Percentiles rank a stretch among this genome's conserved stretches.
phyloP scores from a whole-genome alignment of 2,797 vertebrate genomes.

The Periparus ater region DNA sequence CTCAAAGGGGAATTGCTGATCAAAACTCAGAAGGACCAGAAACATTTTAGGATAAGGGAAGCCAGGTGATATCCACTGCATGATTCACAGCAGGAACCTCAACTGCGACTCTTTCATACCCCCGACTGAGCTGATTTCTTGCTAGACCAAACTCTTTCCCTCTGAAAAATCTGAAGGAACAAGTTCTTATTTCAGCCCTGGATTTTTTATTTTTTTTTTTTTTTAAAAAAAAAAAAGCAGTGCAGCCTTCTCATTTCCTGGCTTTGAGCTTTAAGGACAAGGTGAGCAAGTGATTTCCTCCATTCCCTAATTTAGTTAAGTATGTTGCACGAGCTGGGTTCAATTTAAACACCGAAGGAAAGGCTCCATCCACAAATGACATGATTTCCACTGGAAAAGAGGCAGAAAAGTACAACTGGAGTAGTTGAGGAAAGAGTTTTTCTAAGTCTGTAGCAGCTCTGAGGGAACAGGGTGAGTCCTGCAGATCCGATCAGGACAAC shows the following conservation, averaged over 20 bases:
- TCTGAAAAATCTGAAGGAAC: slow-evolving; percentile 10
- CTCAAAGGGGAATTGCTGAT: background rate
- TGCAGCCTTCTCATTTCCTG: slow-evolving; percentile 18
- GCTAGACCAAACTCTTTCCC: slow-evolving; percentile 1
- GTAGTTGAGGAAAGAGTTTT: background rate
- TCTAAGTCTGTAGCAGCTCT: background rate
- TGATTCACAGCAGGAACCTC: slow-evolving; percentile 25
- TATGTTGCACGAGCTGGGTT: background rate
- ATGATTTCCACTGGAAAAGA: background rate
- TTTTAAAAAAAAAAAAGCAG: background rate
- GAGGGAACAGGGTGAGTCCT: background rate
- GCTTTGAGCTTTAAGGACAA: slow-evolving; percentile 29
- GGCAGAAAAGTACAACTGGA: background rate
- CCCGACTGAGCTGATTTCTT: slow-evolving; percentile 3
- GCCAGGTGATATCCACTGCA: background rate
- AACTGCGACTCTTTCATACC: slow-evolving; percentile 30
- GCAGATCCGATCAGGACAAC: background rate
- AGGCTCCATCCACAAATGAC: background rate
- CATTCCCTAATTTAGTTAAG: slow-evolving; percentile 27
- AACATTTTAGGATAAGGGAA: background rate
- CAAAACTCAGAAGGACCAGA: background rate
- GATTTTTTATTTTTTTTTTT: too few species aligned
- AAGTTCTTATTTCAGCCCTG: background rate
- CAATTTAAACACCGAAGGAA: background rate
- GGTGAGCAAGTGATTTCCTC: background rate